Conservation (phyloP, 1,140 invertebrate genomes). For the Euura saliciscinereae region DNA sequence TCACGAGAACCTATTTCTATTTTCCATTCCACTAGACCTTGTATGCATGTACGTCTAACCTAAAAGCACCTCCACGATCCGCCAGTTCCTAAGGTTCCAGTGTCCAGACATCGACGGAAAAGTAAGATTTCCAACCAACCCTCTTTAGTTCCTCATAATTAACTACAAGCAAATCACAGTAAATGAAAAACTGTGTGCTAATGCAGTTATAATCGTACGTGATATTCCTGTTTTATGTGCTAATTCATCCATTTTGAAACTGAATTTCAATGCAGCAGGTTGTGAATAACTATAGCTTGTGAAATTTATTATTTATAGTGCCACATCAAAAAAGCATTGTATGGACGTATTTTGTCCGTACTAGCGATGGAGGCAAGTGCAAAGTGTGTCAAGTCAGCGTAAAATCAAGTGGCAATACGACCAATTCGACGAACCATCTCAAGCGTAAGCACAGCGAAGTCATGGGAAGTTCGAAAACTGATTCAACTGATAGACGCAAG, state of each 20-base stretch:
- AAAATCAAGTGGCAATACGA: conserved; percentile 11
- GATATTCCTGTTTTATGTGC: not conserved
- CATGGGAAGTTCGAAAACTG: too few species aligned
- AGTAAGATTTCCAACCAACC: conserved; percentile 1
- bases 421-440: conserved; percentile 8
- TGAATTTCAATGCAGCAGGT: not conserved
- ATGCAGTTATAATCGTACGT: not conserved
- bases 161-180: not conserved
- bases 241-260: not conserved
- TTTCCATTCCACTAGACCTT: too few species aligned
- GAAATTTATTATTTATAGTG: conserved; percentile 1
- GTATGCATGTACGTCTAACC: not conserved
- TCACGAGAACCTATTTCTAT: too few species aligned
- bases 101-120: not conserved
- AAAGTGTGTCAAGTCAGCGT: not conserved
- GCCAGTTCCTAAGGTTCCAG: not conserved
- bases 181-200: not conserved
- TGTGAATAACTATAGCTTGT: not conserved
- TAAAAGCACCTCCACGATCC: not conserved
- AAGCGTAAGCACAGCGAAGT: not conserved
- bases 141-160: not conserved
- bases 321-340: conserved; percentile 1
- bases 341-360: not conserved
- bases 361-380: too few species aligned
- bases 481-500: too few species aligned